Evolutionary conservation across 2,888 invertebrate genomes (phyloP).

Genomic region (Paralinhomoeus sp.): DNA sequence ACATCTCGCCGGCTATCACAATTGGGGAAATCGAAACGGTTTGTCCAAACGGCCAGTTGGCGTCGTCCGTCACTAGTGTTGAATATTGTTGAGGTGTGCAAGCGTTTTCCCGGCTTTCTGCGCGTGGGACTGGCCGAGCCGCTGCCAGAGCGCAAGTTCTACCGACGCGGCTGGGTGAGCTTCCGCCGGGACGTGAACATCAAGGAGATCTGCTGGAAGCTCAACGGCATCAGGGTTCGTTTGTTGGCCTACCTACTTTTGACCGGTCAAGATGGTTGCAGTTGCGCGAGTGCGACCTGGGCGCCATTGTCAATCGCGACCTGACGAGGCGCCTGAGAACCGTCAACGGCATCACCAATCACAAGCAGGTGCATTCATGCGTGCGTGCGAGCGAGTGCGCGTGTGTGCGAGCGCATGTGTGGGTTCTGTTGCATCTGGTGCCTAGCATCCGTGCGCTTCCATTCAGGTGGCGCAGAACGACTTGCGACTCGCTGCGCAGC

Average conservation of each 20-base stretch:
- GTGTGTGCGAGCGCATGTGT: too few species aligned
- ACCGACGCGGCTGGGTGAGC: conserved; percentile 91
- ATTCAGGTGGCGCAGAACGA: conserved; percentile 26
- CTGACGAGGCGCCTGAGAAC: conserved; percentile 73
- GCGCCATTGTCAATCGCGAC: conserved; percentile 87
- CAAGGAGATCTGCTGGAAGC: conserved; percentile 95
- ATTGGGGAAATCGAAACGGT: conserved; percentile 87
- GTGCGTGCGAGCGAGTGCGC: too few species aligned
- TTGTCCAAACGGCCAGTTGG: conserved; percentile 25
- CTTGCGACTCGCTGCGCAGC: conserved; percentile 29
- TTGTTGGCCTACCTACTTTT: background rate
- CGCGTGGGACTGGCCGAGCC: conserved; percentile 91
- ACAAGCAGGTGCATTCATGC: conserved; percentile 42
- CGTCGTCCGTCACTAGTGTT: too few species aligned
- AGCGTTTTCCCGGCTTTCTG: conserved; percentile 70
- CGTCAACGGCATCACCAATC: conserved; percentile 66
- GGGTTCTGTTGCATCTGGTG: too few species aligned
- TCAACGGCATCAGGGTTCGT: conserved; percentile 57
- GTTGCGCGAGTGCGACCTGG: conserved; percentile 69
- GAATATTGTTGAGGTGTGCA: conserved; percentile 43
- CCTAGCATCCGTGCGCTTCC: too few species aligned
- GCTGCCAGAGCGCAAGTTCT: conserved; percentile 78
- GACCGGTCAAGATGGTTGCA: conserved; percentile 21
- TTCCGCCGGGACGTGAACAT: conserved; percentile 88
- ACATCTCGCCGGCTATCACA: conserved; percentile 80